A percentile compares a stretch with the other conserved stretches of the same genome.
phyloP scores from a whole-genome alignment of 2,797 vertebrate species.

The Tangara arthus region DNA sequence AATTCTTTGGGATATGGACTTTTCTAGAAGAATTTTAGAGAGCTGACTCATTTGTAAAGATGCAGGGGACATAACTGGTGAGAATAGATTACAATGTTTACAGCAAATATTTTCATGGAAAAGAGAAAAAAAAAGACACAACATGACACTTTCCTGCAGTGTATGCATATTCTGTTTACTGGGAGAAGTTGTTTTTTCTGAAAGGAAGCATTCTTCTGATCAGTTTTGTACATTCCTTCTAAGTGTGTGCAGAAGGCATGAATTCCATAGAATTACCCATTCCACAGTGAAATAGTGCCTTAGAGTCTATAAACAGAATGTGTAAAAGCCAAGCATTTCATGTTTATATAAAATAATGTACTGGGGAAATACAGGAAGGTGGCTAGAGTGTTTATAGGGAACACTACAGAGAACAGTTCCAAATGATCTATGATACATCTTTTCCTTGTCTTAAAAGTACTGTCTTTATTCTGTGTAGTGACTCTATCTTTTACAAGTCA shows the following conservation, averaged over 20 bases:
- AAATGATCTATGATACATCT: not conserved
- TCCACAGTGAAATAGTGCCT: not conserved
- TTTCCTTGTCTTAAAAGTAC: not conserved
- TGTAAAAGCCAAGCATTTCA: not conserved
- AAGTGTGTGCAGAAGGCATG: not conserved
- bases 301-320: not conserved
- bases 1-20: not conserved
- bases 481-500: not conserved
- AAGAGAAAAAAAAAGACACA: not conserved
- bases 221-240: not conserved
- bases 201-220: not conserved
- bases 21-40: not conserved
- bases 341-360: not conserved
- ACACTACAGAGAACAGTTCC: not conserved
- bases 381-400: not conserved
- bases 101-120: not conserved
- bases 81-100: not conserved
- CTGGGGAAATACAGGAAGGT: not conserved
- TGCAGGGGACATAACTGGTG: not conserved
- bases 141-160: not conserved
- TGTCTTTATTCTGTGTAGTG: not conserved
- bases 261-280: not conserved
- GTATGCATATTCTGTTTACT: not conserved
- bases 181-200: not conserved
- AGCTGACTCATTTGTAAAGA: not conserved